Base-by-base conservation (phyloP, 2,113 vertebrate genomes). In the Brachirus orientalis region DNA sequence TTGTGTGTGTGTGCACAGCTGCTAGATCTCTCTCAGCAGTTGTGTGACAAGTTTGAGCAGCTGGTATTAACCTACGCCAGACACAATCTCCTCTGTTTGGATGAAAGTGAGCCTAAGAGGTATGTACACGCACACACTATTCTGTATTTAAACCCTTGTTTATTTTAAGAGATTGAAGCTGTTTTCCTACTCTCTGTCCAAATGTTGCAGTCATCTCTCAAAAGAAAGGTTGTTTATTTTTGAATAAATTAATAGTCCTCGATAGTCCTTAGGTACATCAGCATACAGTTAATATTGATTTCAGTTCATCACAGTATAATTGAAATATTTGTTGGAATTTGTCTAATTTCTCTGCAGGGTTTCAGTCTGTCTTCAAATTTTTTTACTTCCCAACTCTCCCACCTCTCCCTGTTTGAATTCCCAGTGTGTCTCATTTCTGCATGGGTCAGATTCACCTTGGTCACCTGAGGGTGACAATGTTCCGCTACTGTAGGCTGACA, bases 11-110 rank as follows among this genome's bases (percentile, higher is more conserved):
- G 63, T 3, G 6, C 40, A 36, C 86, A 95, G 94, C 88, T 95
- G 80, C 65, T 94, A 56, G 86, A 93, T 44, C 90, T 96, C 75
- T 95, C 94, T n/a, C 92, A 96, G 75, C 92, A 94, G 88, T 86
- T 96, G 82, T 92, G 91, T 63, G 88, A 89, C 19, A 89, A 80
- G 35, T 86, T 95, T 63, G 94, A 95, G 58, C 93, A 94, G 71
- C 87, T 96, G 85, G 66, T 95, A n/a, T 67, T 94, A 79, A 90
- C 88, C 78, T 94, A 83, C 3, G 90, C 90, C 20, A 91, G 85
- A 20, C 86, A 87, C 8, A 85, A 80, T 45, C 87, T 93, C 10
- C 69, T 95, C 63, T 88, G 82, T 58, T 66, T 95, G 74, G 91
- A 94, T 3, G 94, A 96, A 68, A 82, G 79, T 0, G 82, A 95